Percentiles rank a stretch among this genome's conserved stretches.
Conservation (phyloP, 1,140 invertebrate species). For the Pogonomyrmex californicus region DNA sequence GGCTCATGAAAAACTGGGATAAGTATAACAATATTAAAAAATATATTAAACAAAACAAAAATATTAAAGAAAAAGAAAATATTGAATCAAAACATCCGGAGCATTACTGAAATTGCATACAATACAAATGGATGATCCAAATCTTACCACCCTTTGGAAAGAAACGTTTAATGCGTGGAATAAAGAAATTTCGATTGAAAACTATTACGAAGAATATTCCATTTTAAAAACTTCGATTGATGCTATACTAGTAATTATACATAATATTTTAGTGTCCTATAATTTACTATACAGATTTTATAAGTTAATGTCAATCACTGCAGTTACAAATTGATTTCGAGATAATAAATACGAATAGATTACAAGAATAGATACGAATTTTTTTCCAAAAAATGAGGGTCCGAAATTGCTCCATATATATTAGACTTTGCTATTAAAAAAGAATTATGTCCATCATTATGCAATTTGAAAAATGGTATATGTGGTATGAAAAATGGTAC, state of each 20-base stretch:
- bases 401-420: neutral
- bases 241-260: neutral
- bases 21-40: constrained; percentile 21
- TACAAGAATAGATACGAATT: neutral
- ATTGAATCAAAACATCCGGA: neutral
- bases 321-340: constrained; percentile 21
- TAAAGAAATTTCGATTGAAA: neutral
- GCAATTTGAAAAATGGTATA: constrained; percentile 9
- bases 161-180: neutral
- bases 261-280: neutral
- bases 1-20: constrained; percentile 17
- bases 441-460: constrained; percentile 5
- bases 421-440: neutral
- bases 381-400: neutral
- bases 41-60: neutral
- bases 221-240: constrained; percentile 27
- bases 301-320: constrained; percentile 7
- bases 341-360: neutral
- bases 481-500: no score
- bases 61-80: neutral
- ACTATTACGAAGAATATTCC: constrained; percentile 9
- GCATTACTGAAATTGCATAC: neutral
- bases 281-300: neutral
- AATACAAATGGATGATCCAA: constrained; percentile 16
- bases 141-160: neutral